phyloP scores from a whole-genome alignment of 2,113 vertebrate species.

The Mus spicilegus region DNA sequence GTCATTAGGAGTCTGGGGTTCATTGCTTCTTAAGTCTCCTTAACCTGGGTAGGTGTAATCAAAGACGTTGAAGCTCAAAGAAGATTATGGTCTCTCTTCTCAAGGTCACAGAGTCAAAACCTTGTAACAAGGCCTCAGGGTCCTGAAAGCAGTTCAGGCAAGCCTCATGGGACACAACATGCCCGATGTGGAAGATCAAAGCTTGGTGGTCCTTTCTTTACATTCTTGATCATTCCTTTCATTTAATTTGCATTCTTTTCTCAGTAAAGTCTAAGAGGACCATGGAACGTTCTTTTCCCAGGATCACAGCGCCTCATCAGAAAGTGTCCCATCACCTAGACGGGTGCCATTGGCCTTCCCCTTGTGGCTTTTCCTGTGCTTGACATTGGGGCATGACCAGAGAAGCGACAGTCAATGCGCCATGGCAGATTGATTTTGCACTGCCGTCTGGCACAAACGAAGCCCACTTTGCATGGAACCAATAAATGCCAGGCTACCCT shows the following conservation, averaged over 20 bases:
- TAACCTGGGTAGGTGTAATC: background rate
- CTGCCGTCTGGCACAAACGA: background rate
- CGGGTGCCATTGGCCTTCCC: background rate
- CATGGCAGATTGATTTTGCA: background rate
- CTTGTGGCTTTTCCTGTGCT: background rate
- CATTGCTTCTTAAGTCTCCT: background rate
- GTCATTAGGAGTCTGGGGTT: background rate
- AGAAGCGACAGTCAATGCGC: background rate
- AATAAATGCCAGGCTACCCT: background rate
- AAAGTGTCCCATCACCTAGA: background rate
- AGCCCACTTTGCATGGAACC: background rate
- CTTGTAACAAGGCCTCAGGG: background rate
- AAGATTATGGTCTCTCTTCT: background rate
- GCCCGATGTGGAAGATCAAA: background rate
- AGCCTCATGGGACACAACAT: background rate
- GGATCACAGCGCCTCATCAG: background rate
- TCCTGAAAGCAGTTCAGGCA: background rate
- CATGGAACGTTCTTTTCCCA: background rate
- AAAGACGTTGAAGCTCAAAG: background rate
- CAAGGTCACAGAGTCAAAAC: background rate
- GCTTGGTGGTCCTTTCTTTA: background rate
- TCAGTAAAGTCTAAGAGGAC: background rate
- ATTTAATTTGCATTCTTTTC: background rate
- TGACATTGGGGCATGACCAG: background rate
- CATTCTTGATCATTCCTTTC: constrained; percentile 1